Evolutionary conservation across 2,113 vertebrate species (phyloP).

Genomic region (Calidris pugnax): DNA sequence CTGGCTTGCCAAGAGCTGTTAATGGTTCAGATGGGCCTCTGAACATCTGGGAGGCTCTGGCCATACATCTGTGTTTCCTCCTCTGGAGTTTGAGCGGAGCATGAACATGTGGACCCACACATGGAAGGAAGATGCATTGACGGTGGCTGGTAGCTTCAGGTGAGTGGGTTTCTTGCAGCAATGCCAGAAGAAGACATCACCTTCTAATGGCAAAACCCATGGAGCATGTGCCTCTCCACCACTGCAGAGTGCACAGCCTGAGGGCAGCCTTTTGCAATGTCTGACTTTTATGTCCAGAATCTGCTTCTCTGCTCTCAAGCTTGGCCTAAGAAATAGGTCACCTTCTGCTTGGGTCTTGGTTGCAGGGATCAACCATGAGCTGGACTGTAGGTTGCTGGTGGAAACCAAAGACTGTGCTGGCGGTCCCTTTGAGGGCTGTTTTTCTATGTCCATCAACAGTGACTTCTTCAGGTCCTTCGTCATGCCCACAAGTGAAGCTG

Average conservation of each 20-base stretch:
- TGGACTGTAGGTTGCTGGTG: neutral
- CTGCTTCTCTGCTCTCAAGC: neutral
- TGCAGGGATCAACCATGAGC: neutral
- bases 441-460: neutral
- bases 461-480: neutral
- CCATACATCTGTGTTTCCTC: neutral
- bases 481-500: neutral
- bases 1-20: neutral
- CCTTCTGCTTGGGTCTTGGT: neutral
- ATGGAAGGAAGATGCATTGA: neutral
- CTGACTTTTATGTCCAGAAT: neutral
- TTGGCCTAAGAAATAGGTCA: neutral
- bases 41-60: neutral
- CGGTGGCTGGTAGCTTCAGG: neutral
- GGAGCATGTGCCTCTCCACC: neutral
- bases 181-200: neutral
- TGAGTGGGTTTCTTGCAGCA: neutral
- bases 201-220: neutral
- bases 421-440: neutral
- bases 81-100: neutral
- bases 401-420: neutral
- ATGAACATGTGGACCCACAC: neutral
- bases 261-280: neutral
- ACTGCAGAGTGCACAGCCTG: rapidly evolving
- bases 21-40: neutral